Conservation (phyloP, 2,888 invertebrate genomes). For the Parelbella ahira region DNA sequence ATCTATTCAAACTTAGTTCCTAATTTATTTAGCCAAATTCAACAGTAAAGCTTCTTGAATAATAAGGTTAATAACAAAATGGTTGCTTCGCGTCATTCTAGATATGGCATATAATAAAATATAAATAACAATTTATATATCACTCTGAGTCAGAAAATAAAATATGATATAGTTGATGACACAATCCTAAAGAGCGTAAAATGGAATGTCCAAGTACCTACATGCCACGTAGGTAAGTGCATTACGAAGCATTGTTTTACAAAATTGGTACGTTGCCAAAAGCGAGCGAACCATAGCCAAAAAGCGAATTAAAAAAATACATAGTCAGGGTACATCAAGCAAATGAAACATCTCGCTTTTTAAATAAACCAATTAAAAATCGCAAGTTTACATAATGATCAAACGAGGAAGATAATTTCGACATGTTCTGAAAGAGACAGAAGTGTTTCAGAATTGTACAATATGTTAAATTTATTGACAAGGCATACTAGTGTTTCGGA, state of each 20-base stretch:
- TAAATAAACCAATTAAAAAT: constrained; percentile 11
- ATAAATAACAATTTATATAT: neutral
- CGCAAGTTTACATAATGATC: too few species aligned
- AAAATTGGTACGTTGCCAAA: constrained; percentile 16
- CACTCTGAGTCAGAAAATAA: neutral
- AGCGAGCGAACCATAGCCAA: neutral
- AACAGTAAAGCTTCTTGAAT: too few species aligned
- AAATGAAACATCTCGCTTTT: constrained; percentile 4
- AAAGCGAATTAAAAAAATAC: constrained; percentile 10
- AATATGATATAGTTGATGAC: neutral
- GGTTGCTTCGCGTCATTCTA: too few species aligned
- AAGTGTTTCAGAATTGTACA: too few species aligned
- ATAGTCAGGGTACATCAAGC: constrained; percentile 9
- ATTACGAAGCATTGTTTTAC: constrained; percentile 5
- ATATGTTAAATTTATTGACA: too few species aligned
- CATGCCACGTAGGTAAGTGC: constrained; percentile 10
- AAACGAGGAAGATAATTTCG: too few species aligned
- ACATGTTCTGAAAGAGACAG: too few species aligned
- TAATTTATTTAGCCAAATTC: too few species aligned
- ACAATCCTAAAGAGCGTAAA: neutral
- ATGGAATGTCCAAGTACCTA: too few species aligned
- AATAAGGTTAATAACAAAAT: too few species aligned
- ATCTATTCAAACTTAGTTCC: too few species aligned
- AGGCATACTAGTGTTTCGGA: too few species aligned
- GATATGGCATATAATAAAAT: neutral